Evolutionary conservation across 2,888 invertebrate species (phyloP).

Genomic region (Noctua janthe): DNA sequence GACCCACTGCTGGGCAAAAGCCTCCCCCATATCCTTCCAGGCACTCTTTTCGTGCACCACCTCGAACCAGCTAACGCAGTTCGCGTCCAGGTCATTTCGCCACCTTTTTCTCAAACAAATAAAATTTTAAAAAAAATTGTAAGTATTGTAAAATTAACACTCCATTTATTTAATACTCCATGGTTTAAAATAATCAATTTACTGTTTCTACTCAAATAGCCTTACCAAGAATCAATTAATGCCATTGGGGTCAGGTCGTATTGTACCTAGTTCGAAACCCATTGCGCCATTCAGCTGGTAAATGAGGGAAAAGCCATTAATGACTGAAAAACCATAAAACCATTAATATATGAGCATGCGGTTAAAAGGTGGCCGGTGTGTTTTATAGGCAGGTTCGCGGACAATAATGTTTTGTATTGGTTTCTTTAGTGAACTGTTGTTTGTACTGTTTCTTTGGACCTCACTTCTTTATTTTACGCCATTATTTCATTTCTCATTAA

Average conservation of each 20-base stretch:
- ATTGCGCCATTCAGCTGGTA: conserved; percentile 6
- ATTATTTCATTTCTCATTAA: not conserved
- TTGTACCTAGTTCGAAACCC: conserved; percentile 11
- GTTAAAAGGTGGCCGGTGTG: not conserved
- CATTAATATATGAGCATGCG: conserved; percentile 2
- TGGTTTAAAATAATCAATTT: conserved; percentile 5
- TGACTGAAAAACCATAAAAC: conserved; percentile 10
- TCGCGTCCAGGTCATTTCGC: not conserved
- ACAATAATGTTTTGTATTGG: not conserved
- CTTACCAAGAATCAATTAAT: conserved; percentile 17
- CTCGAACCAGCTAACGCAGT: not conserved
- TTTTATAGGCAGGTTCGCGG: not conserved
- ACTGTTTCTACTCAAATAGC: conserved; percentile 10
- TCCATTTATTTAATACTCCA: not conserved
- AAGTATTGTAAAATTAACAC: not conserved
- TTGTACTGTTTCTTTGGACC: not conserved
- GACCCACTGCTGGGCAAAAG: not conserved
- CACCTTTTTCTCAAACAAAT: too few relatives aligned
- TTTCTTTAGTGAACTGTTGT: not conserved
- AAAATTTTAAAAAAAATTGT: not conserved
- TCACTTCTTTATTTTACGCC: not conserved
- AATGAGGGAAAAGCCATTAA: conserved; percentile 12
- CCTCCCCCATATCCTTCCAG: not conserved
- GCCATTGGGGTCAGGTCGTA: conserved; percentile 16
- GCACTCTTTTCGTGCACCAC: not conserved